Conservation (phyloP, 2,113 vertebrate species). For the Zapus hudsonius region DNA sequence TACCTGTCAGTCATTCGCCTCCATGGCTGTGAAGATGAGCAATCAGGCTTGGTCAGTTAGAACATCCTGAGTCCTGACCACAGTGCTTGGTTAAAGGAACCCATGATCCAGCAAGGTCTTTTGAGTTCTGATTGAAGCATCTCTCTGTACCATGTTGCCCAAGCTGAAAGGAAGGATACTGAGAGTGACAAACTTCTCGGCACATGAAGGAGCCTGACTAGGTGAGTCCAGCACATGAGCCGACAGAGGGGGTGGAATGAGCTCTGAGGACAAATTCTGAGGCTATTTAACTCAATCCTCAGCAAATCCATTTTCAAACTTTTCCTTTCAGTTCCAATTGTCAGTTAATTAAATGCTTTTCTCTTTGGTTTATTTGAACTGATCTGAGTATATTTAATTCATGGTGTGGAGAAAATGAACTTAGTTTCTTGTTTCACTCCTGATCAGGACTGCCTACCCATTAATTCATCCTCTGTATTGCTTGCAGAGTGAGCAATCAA, state of each 20-base stretch:
- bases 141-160: neutral
- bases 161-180: neutral
- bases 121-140: neutral
- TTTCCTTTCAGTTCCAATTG: neutral
- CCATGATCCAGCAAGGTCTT: neutral
- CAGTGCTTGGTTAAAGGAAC: neutral
- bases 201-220: neutral
- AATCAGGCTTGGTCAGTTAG: neutral
- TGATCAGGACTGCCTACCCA: neutral
- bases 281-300: neutral
- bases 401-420: neutral
- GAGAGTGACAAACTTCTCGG: neutral
- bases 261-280: neutral
- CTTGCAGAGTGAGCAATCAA: neutral
- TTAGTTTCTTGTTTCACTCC: neutral
- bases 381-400: neutral
- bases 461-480: neutral
- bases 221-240: neutral
- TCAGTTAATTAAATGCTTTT: neutral
- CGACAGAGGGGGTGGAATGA: neutral
- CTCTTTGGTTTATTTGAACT: slow-evolving; percentile 4
- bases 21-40: neutral
- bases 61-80: neutral
- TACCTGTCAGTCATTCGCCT: neutral
- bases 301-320: neutral